These are phyloP conservation scores for Cerastoderma edule DNA, from an alignment of 2,888 invertebrate genomes.

Conservation along the genomic window DNA sequence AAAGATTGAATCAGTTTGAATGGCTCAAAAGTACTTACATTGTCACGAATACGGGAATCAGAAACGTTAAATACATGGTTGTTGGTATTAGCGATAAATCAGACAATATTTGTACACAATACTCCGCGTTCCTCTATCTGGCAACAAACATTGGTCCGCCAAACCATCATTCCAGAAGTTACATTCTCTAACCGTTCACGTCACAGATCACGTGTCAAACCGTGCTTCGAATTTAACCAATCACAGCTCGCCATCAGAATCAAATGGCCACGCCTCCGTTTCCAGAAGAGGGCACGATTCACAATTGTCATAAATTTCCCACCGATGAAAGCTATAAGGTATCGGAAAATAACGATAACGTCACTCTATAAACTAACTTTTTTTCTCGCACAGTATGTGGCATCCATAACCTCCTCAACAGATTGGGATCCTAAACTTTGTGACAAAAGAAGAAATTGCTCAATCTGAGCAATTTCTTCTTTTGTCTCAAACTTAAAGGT, in stretches of 20 bases:
- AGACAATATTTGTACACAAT: neutral
- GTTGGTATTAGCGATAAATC: neutral
- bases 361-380: too few species aligned
- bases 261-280: constrained; percentile 1
- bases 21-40: too few species aligned
- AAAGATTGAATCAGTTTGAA: too few species aligned
- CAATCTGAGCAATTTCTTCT: too few species aligned
- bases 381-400: too few species aligned
- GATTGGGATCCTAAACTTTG: too few species aligned
- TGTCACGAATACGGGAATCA: constrained; percentile 1
- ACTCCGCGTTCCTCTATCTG: constrained; percentile 7
- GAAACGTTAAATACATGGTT: constrained; percentile 7
- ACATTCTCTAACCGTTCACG: constrained; percentile 5
- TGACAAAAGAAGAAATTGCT: too few species aligned
- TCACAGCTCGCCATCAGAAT: neutral
- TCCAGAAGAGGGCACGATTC: constrained; percentile 18
- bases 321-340: constrained; percentile 11
- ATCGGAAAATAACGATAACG: constrained; percentile 32
- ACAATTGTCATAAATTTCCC: constrained; percentile 29
- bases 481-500: too few species aligned
- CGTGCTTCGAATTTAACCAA: constrained; percentile 6
- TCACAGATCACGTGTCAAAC: constrained; percentile 8
- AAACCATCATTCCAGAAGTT: neutral
- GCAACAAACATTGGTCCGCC: constrained; percentile 5
- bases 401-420: too few species aligned